Evolutionary conservation across 2,888 invertebrate genomes (phyloP).

Genomic region (Chromoteleia sp.): DNA sequence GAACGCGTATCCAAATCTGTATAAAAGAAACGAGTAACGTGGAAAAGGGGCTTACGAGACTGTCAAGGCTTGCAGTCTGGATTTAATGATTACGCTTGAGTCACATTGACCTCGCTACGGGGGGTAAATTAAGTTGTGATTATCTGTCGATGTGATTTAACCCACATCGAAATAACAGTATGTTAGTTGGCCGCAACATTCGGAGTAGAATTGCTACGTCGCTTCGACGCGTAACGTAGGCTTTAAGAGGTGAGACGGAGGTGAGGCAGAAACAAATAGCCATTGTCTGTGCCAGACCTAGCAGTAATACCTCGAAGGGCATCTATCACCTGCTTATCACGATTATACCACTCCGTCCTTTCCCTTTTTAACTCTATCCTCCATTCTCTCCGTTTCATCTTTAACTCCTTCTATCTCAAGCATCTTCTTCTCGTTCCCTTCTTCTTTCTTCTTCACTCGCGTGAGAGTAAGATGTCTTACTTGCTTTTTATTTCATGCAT

Average conservation of each 20-base stretch:
- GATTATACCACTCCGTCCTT: constrained; percentile 83
- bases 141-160: constrained; percentile 84
- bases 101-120: constrained; percentile 76
- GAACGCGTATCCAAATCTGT: constrained; percentile 45
- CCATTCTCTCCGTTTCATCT: constrained; percentile 63
- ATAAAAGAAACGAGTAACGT: constrained; percentile 60
- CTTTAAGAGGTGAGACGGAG: constrained; percentile 51
- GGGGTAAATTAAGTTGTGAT: constrained; percentile 85
- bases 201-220: constrained; percentile 52
- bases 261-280: constrained; percentile 84
- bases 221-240: constrained; percentile 64
- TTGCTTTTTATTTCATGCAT: constrained; percentile 76
- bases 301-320: constrained; percentile 82
- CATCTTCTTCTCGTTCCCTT: constrained; percentile 46
- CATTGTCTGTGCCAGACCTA: constrained; percentile 82
- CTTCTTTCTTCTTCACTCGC: constrained; percentile 58
- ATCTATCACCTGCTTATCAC: constrained; percentile 85
- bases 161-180: constrained; percentile 72
- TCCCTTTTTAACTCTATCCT: constrained; percentile 73
- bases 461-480: constrained; percentile 79
- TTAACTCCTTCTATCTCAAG: constrained; percentile 43
- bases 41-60: constrained; percentile 41
- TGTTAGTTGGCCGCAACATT: constrained; percentile 57
- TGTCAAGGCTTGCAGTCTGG: constrained; percentile 55
- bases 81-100: constrained; percentile 67